Base-by-base conservation (phyloP, 1,140 invertebrate species). In the Drosophila bocqueti region DNA sequence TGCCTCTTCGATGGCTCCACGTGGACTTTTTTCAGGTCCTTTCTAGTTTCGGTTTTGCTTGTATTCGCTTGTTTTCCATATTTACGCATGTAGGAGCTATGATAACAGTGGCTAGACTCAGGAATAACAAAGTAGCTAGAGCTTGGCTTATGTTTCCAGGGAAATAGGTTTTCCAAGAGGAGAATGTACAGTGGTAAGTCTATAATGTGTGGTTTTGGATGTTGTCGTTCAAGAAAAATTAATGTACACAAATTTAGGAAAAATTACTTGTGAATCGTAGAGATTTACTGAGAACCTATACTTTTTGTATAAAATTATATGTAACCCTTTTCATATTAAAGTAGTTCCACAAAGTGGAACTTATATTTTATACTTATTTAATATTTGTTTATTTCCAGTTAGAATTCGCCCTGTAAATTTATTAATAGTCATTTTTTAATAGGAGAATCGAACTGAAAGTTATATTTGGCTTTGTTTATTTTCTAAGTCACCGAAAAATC, bases 51-150 rank as follows among this genome's bases (percentile, higher is more conserved):
- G 46, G 29, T 59, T 59, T 58, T 2, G 45, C 9, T 34, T 24
- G 21, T 43, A 50, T 73, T 68, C 3, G 36, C 6, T 34, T 21
- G 29, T 47, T 50, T 78, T 74, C 43, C 63, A 58, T 50, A 68
- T 76, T 80, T 71, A 81, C 58, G 62, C 52, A 72, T 80, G 62
- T 61, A 67, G 63, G 45, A 71, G 66, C 50, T 72, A 60, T 50
- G 47, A 74, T 83, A 79, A 79, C 76, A 68, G 43, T 55, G 72
- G 72, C 72, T 73, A 73, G 69, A 84, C 81, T 68, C 40, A 46
- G 58, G 42, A 72, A 83, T 75, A 84, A 81, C 73, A 76, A 71
- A 34, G 24, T 16, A 52, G 24, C 15, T 15, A 2, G 13, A 63
- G 43, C 34, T 49, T 31, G 34, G 36, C 26, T 59, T 49, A 46